Evolutionary conservation across 2,797 vertebrate genomes (phyloP), one percentile per base, ranked within the genome.

Genomic region (Nyctalus aviator): DNA sequence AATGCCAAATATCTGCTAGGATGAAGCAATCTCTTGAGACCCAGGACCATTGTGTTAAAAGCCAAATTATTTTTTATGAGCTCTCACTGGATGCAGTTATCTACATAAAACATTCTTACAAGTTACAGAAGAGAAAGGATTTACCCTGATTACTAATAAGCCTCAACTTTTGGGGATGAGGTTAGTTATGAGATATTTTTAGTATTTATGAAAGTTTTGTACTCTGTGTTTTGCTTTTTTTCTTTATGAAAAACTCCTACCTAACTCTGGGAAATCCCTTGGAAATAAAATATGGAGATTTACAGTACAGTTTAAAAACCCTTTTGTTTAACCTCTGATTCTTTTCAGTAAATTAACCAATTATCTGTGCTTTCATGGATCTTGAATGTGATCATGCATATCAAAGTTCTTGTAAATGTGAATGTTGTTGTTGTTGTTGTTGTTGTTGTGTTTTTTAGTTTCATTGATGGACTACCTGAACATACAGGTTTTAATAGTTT

Each of bases 401-500:
- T 84, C 66, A 76, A 23, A 81, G 44, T 88, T 90, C 35, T 69
- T 73, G 2, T 62, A 59, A 57, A 53, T 76, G 15, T 55, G 41
- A 44, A 44, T 41, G 37, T 41, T 41, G 6, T 53, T 15, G n/a
- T n/a, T n/a, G n/a, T n/a, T n/a, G n/a, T n/a, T n/a, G n/a, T n/a
- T n/a, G n/a, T 50, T 50, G 5, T 87, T 89, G 78, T 88, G 71
- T 53, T 90, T 84, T 84, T 53, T 64, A 20, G 18, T 81, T 89
- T 81, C 12, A 44, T 88, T 77, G 71, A 46, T 44, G 84, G 46
- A n/a, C 17, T 66, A n/a, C 25, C 37, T 84, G n/a, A 90, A 46
- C 68, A 48, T 72, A 18, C 37, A 89, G 48, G 6, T 68, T 90
- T 69, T 91, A 89, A 78, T 83, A 32, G 76, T 73, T 91, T 78